A percentile compares a stretch with the other conserved stretches of the same genome.
Evolutionary conservation across 1,140 invertebrate species (phyloP).

Genomic region (Chlorops oryzae): DNA sequence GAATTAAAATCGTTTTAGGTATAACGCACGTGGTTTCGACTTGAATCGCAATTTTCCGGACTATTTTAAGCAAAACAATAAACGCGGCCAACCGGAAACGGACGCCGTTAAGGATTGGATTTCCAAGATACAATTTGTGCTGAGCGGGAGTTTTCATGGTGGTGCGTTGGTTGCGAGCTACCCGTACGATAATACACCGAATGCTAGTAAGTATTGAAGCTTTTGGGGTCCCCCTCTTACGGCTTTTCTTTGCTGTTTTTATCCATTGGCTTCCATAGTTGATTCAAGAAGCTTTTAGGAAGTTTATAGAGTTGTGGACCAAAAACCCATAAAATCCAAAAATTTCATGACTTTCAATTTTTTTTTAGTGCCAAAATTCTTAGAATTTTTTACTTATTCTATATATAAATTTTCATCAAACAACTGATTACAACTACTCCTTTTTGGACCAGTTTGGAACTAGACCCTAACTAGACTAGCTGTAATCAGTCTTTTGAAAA

Average conservation of each 20-base stretch:
- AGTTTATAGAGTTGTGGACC: too few relatives aligned
- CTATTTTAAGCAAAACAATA: slow-evolving; percentile 84
- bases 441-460: too few relatives aligned
- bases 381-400: too few relatives aligned
- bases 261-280: neutral
- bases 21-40: slow-evolving; percentile 82
- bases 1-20: slow-evolving; percentile 51
- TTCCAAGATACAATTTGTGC: slow-evolving; percentile 83
- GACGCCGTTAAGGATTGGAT: slow-evolving; percentile 92
- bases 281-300: neutral
- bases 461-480: too few relatives aligned
- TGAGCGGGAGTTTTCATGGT: slow-evolving; percentile 86
- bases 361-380: too few relatives aligned
- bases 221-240: neutral
- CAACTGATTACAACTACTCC: too few relatives aligned
- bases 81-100: slow-evolving; percentile 83
- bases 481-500: too few relatives aligned
- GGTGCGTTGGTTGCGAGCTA: slow-evolving; percentile 89
- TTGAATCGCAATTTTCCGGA: slow-evolving; percentile 90
- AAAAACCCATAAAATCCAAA: too few relatives aligned
- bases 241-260: neutral
- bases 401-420: too few relatives aligned
- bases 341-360: too few relatives aligned
- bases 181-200: slow-evolving; percentile 87
- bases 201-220: slow-evolving; percentile 76